These are phyloP conservation scores for Gastracanthus pulcherrimus DNA, from an alignment of 2,888 invertebrate genomes.

Conservation along the genomic window DNA sequence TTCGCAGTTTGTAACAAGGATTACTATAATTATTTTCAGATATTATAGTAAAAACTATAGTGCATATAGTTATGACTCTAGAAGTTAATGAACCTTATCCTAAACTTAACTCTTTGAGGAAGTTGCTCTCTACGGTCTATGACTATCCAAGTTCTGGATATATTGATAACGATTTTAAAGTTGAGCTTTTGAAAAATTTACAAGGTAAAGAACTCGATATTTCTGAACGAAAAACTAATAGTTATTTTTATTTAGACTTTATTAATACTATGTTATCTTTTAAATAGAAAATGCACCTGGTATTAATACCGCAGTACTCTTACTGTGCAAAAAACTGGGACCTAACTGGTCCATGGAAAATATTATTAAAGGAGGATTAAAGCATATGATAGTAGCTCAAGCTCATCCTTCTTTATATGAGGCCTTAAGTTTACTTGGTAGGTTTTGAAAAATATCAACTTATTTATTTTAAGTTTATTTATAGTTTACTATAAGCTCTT, in stretches of 20 bases:
- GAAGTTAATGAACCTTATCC: constrained; percentile 65
- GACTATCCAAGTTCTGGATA: constrained; percentile 73
- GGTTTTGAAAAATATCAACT: constrained; percentile 42
- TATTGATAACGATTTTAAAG: constrained; percentile 60
- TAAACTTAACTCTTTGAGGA: constrained; percentile 71
- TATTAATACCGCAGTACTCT: constrained; percentile 70
- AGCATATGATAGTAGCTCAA: constrained; percentile 67
- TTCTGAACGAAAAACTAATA: constrained; percentile 42
- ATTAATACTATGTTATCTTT: constrained; percentile 47
- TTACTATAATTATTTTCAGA: constrained; percentile 65
- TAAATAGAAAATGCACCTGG: constrained; percentile 63
- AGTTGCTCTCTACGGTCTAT: constrained; percentile 73
- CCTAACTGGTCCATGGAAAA: constrained; percentile 74
- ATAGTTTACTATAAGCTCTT: constrained; percentile 3
- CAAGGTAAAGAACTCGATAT: constrained; percentile 68
- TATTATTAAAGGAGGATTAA: constrained; percentile 67
- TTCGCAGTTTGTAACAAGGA: constrained; percentile 48
- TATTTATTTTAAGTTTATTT: constrained; percentile 15
- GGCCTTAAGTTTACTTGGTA: constrained; percentile 69
- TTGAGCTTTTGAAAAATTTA: constrained; percentile 71
- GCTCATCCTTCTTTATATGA: constrained; percentile 64
- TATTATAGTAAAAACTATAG: constrained; percentile 74
- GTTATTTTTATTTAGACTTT: constrained; percentile 5
- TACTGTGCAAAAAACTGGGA: constrained; percentile 76
- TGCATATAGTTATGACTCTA: constrained; percentile 72